Base-by-base conservation (phyloP, 2,888 invertebrate genomes). In the Eupithecia vulgata region DNA sequence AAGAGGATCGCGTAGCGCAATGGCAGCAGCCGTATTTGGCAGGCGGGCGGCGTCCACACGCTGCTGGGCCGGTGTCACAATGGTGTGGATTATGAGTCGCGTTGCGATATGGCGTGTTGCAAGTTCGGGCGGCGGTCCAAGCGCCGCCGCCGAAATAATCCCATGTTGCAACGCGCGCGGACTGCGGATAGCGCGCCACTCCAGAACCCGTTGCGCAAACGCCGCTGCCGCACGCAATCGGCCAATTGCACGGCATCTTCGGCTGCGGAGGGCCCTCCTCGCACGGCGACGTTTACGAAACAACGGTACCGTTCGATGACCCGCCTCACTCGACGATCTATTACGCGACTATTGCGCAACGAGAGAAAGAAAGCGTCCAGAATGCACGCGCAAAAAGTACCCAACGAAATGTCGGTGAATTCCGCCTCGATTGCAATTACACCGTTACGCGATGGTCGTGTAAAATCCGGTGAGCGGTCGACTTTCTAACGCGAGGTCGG, bases 401-500 rank as follows among this genome's bases (percentile, higher is more conserved):
- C 90, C 87, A 64, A 37, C 62, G 85, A 90, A 91, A 88, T 90
- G 87, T 87, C 88, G 85, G 89, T 85, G 88, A 89, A 91, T 88
- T 90, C 90, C 88, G 90, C 87, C 87, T 90, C 91, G 89, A 91
- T 90, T 90, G 92, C 93, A 93, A 93, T 94, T 92, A 91, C 92
- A 88, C 92, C 90, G 93, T 93, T 93, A 94, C 91, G 92, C 91
- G 85, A 88, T 84, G 79, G 79, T 86, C 88, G 89, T 90, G 91
- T 92, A 90, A 90, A 93, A 93, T 94, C 93, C 93, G 94, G 92
- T 91, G 93, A 93, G 88, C 90, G 93, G 91, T 91, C 91, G 93
- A 93, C 94, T 94, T 94, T 94, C 94, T 94, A 94, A 91, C 93
- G 88, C 90, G 94, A 90, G 93, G 94, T 93, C 94, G 93, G 91